Evolutionary conservation across 2,797 vertebrate genomes (phyloP), one percentile per base, ranked within the genome.

Genomic region (Mustela erminea): DNA sequence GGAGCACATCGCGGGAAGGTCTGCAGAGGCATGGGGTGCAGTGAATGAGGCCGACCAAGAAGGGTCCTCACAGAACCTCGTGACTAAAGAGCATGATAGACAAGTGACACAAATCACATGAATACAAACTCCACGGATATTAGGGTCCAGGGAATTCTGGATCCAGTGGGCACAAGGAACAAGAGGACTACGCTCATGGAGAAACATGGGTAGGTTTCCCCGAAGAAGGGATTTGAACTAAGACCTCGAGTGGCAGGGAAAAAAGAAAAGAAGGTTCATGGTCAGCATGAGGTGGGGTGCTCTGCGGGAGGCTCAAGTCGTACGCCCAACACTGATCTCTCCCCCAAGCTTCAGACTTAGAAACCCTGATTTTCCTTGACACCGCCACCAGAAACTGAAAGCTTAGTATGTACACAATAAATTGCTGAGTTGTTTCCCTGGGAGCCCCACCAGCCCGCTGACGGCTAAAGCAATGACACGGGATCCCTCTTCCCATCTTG

Each of bases 1-100:
- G 77, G 46, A 29, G 2, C 1, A 2, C 4, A 5, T 38, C 12
- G 3, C 6, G 10, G 1, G 38, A 43, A 1, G n/a, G 18, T 10
- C 20, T 27, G 8, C 56, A 18, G 35, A 32, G 64, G 17, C 12
- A 0, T 10, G 11, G 7, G 25, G 46, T 10, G 72, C 13, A 29
- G 18, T 1, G 54, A 7, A 49, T 10, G 46, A 32, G 38, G 3
- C 20, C 4, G 15, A 35, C 38, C 1, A 7, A 2, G 4, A 13
- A 1, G 38, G 20, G 27, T 10, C 12, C 56, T 25, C 12, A 3
- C 10, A 18, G 60, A 54, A 3, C 23, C 41, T 17, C 5, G 18
- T 0, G 3, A 20, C 46, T 10, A 10, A 18, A 54, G 41, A 54
- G 58, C 23, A 60, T 0, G 23, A 38, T 1, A 38, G 56, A 3